Conservation (phyloP, 2,888 invertebrate genomes). For the Agrotis puta region DNA sequence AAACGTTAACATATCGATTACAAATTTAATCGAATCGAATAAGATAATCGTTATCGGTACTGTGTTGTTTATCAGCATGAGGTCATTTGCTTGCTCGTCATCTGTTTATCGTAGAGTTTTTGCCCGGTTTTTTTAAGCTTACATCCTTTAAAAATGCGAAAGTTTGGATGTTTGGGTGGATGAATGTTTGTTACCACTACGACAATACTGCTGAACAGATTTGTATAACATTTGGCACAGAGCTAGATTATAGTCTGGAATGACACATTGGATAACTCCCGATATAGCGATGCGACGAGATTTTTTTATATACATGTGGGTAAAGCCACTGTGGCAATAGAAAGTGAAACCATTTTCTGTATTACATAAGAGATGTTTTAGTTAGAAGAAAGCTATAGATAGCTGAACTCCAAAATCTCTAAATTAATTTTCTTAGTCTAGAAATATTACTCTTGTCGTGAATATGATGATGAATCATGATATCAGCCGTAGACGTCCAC, state of each 20-base stretch:
- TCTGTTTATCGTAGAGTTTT: slow-evolving; percentile 37
- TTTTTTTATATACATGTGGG: too few relatives aligned
- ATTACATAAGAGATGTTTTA: not conserved
- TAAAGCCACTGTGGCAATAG: too few relatives aligned
- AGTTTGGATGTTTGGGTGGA: too few relatives aligned
- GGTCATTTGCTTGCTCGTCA: slow-evolving; percentile 40
- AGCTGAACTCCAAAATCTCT: not conserved
- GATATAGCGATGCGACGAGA: too few relatives aligned
- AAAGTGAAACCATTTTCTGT: not conserved
- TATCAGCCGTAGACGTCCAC: too few relatives aligned
- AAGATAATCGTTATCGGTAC: slow-evolving; percentile 61
- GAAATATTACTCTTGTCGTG: not conserved
- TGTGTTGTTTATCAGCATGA: slow-evolving; percentile 50
- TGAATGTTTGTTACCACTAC: too few relatives aligned
- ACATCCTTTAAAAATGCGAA: too few relatives aligned
- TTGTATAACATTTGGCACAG: too few relatives aligned
- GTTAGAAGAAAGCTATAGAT: not conserved
- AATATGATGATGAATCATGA: too few relatives aligned
- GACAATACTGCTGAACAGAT: too few relatives aligned
- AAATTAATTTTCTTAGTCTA: not conserved
- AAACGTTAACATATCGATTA: slow-evolving; percentile 59
- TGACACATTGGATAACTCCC: too few relatives aligned
- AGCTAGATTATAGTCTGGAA: too few relatives aligned
- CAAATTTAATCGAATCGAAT: slow-evolving; percentile 50
- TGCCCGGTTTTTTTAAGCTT: not conserved